Conservation (phyloP, 2,113 vertebrate genomes). For the Scalopus aquaticus region DNA sequence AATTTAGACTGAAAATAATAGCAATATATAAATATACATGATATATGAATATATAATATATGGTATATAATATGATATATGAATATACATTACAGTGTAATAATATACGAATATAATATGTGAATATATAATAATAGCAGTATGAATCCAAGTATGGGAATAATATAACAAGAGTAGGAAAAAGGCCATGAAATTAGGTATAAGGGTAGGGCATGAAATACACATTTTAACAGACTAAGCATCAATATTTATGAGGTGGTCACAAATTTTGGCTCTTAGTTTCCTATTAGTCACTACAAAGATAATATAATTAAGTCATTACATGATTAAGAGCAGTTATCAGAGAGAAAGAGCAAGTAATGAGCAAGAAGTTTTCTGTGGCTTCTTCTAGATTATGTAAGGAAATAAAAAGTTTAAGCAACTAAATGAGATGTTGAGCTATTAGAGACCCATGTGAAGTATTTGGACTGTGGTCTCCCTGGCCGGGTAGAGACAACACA, state of each 20-base stretch:
- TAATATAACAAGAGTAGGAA: not conserved
- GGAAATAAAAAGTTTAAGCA: not conserved
- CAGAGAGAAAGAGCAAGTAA: not conserved
- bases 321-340: not conserved
- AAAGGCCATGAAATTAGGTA: not conserved
- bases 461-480: not conserved
- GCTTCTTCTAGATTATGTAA: not conserved
- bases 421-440: not conserved
- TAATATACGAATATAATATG: no score
- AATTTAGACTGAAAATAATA: not conserved
- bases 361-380: not conserved
- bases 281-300: not conserved
- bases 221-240: not conserved
- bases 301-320: not conserved
- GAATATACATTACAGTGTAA: no score
- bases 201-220: not conserved
- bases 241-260: not conserved
- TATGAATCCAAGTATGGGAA: not conserved
- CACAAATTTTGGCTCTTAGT: not conserved
- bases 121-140: no score
- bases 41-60: no score
- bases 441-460: not conserved
- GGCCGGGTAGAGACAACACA: not conserved
- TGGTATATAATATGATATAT: no score
- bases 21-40: no score